Evolutionary conservation across 2,888 invertebrate species (phyloP).

Genomic region (Nomada fucata): DNA sequence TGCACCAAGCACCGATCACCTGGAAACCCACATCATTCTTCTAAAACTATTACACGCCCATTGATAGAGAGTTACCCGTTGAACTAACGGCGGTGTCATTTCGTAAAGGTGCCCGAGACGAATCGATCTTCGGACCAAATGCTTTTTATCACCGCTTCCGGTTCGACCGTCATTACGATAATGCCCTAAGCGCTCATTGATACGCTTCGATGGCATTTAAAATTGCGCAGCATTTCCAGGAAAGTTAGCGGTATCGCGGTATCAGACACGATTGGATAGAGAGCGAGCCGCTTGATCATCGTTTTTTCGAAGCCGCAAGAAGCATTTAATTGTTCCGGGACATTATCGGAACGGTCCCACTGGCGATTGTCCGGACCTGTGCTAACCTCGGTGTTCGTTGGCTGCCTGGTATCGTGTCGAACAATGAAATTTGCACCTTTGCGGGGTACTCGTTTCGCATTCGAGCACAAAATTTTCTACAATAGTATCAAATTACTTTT

Average conservation of each 20-base stretch:
- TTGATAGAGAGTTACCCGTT: not conserved
- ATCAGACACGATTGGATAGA: conserved; percentile 12
- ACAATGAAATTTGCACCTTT: not conserved
- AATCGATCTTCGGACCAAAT: conserved; percentile 16
- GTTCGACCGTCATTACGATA: conserved; percentile 13
- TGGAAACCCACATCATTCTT: not conserved
- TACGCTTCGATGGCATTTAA: conserved; percentile 37
- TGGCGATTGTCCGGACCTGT: conserved; percentile 11
- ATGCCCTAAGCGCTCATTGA: conserved; percentile 27
- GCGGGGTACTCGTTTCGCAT: not conserved
- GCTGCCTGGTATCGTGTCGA: not conserved
- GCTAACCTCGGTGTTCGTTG: not conserved
- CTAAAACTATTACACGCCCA: not conserved
- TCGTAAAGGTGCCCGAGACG: not conserved
- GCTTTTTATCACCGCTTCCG: conserved; percentile 25
- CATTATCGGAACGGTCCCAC: conserved; percentile 1
- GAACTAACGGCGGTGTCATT: not conserved
- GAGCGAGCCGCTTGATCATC: conserved; percentile 31
- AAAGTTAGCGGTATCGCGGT: conserved; percentile 13
- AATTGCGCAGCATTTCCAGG: conserved; percentile 46
- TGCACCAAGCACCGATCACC: not conserved
- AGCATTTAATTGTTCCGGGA: conserved; percentile 35
- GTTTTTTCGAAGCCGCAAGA: conserved; percentile 1
- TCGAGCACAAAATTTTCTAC: not conserved
- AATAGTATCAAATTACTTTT: not conserved